Evolutionary conservation across 1,140 invertebrate species (phyloP).

Genomic region (Drosophila funebris): DNA sequence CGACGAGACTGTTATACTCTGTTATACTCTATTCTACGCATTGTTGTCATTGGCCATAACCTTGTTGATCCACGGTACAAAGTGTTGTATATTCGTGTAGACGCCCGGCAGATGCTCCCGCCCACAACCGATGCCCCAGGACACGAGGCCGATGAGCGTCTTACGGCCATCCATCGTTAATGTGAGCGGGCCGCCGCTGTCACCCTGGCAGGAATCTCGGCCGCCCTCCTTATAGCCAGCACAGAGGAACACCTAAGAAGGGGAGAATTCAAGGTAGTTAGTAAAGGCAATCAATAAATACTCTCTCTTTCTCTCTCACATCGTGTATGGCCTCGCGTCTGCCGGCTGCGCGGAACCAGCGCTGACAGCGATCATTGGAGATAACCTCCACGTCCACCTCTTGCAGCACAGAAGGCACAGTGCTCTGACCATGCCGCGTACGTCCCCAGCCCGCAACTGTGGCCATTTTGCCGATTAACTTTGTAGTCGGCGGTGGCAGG

Average conservation of each 20-base stretch:
- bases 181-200: conserved; percentile 93
- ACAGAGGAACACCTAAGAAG: conserved; percentile 89
- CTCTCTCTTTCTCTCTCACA: conserved; percentile 85
- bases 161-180: conserved; percentile 92
- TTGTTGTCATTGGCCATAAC: conserved; percentile 86
- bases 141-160: conserved; percentile 93
- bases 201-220: conserved; percentile 85
- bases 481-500: conserved; percentile 89
- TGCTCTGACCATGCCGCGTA: conserved; percentile 92
- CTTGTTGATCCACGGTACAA: conserved; percentile 95
- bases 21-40: conserved; percentile 50
- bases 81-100: conserved; percentile 96
- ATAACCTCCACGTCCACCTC: conserved; percentile 95
- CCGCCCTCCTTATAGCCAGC: conserved; percentile 93
- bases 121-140: conserved; percentile 96
- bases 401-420: conserved; percentile 90
- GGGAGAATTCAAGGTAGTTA: not conserved
- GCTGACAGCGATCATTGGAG: conserved; percentile 94
- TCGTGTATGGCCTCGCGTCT: conserved; percentile 95
- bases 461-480: conserved; percentile 92
- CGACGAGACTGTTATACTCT: not conserved
- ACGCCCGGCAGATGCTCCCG: conserved; percentile 94
- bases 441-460: conserved; percentile 96
- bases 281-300: no score
- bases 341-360: conserved; percentile 95